Percentiles rank a stretch among this genome's conserved stretches.
Evolutionary conservation across 37 sponge, comb jelly and placozoan genomes (phyloP).

Genomic region (Aphrocallistes beatrix): DNA sequence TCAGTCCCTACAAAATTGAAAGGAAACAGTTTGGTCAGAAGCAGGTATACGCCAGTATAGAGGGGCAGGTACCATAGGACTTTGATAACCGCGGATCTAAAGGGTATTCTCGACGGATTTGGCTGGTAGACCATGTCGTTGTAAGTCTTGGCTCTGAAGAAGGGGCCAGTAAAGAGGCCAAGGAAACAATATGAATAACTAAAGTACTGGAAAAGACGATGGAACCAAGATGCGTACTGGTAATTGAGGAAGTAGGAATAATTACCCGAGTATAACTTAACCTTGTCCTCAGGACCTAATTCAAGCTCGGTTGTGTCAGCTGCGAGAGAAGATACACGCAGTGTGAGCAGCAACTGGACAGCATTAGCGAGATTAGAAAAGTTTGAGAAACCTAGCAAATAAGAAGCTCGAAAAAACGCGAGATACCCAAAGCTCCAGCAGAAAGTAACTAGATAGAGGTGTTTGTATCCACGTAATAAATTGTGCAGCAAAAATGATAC

Average conservation of each 20-base stretch:
- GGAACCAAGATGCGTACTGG: background rate
- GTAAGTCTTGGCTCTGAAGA: slow-evolving; percentile 24
- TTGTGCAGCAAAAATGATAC: background rate
- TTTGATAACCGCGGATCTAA: background rate
- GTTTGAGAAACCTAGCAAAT: background rate
- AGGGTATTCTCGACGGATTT: background rate
- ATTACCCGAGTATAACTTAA: background rate
- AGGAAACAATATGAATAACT: slow-evolving; percentile 38
- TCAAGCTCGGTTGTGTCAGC: background rate
- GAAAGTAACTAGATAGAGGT: background rate
- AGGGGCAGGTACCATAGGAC: slow-evolving; percentile 27
- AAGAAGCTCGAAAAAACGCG: background rate
- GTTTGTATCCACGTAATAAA: background rate
- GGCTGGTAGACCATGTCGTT: slow-evolving; percentile 19
- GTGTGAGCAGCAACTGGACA: background rate
- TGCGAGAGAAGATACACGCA: background rate
- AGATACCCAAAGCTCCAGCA: background rate
- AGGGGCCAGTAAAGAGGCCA: slow-evolving; percentile 50
- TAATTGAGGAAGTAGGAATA: background rate
- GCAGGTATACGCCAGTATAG: slow-evolving; percentile 15
- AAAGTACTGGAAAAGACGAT: slow-evolving; percentile 23
- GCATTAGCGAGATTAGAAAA: background rate
- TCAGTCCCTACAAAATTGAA: slow-evolving; percentile 18
- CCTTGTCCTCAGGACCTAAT: background rate
- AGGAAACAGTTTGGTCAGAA: slow-evolving; percentile 29